Conservation (phyloP, 2,113 vertebrate genomes). For the Gopherus evgoodei region DNA sequence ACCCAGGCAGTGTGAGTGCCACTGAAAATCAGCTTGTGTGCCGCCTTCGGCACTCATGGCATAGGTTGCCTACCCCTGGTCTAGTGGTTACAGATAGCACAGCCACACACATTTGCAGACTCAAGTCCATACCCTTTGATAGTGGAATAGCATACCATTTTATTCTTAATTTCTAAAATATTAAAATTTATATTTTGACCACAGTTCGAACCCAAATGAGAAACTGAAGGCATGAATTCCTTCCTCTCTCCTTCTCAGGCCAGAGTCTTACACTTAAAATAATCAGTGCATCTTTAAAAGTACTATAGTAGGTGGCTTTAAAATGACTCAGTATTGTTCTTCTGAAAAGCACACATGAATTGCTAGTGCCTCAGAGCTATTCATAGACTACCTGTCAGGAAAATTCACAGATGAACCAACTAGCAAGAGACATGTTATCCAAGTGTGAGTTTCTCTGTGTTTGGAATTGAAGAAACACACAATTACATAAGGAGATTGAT, state of each 20-base stretch:
- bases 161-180: constrained; percentile 12
- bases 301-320: constrained; percentile 71
- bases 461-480: neutral
- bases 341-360: constrained; percentile 71
- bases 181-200: neutral
- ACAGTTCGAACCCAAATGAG: neutral
- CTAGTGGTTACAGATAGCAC: neutral
- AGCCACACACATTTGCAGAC: neutral
- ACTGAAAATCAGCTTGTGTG: no score
- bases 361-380: constrained; percentile 70
- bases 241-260: constrained; percentile 2
- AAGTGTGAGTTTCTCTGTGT: constrained; percentile 30
- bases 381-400: constrained; percentile 71
- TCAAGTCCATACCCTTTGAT: neutral
- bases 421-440: constrained; percentile 41
- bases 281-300: constrained; percentile 63
- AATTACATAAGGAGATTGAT: constrained; percentile 53
- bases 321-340: constrained; percentile 71
- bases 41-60: no score
- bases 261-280: constrained; percentile 51
- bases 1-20: no score
- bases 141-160: neutral
- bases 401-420: constrained; percentile 67
- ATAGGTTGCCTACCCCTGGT: no score
- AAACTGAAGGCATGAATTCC: constrained; percentile 23